Evolutionary conservation across 2,797 vertebrate genomes (phyloP).

Genomic region (Chromis chromis): DNA sequence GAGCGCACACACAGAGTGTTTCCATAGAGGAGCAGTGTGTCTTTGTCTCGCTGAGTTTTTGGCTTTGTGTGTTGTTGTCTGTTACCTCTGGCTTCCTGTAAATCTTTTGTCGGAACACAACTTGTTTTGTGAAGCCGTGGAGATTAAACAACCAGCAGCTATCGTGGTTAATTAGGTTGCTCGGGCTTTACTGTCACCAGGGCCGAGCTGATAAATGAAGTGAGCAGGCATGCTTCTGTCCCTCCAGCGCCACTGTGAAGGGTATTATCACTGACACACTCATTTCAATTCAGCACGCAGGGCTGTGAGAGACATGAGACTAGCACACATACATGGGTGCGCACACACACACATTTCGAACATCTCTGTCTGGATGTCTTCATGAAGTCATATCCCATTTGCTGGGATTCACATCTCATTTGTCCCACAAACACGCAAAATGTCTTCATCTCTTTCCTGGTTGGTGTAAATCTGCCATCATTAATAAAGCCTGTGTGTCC

Average conservation of each 20-base stretch:
- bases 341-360: neutral
- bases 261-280: constrained; percentile 43
- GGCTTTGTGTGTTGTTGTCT: constrained; percentile 11
- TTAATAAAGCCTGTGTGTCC: too few relatives aligned
- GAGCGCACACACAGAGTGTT: neutral
- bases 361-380: neutral
- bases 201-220: constrained; percentile 54
- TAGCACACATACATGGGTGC: neutral
- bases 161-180: constrained; percentile 63
- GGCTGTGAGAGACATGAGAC: constrained; percentile 12
- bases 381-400: neutral
- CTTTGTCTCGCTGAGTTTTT: constrained; percentile 23
- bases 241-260: constrained; percentile 24
- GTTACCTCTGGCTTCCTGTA: constrained; percentile 31
- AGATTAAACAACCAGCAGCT: constrained; percentile 58
- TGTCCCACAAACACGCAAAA: neutral
- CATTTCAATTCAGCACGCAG: constrained; percentile 40
- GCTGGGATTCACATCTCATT: neutral
- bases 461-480: too few relatives aligned
- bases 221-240: constrained; percentile 33
- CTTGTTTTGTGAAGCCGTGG: constrained; percentile 43
- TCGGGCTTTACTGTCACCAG: constrained; percentile 45
- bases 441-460: neutral
- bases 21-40: neutral
- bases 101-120: constrained; percentile 42